A percentile compares a stretch with the other conserved stretches of the same genome.
Evolutionary conservation across 2,113 vertebrate species (phyloP).

Genomic region (Laterallus jamaicensis): DNA sequence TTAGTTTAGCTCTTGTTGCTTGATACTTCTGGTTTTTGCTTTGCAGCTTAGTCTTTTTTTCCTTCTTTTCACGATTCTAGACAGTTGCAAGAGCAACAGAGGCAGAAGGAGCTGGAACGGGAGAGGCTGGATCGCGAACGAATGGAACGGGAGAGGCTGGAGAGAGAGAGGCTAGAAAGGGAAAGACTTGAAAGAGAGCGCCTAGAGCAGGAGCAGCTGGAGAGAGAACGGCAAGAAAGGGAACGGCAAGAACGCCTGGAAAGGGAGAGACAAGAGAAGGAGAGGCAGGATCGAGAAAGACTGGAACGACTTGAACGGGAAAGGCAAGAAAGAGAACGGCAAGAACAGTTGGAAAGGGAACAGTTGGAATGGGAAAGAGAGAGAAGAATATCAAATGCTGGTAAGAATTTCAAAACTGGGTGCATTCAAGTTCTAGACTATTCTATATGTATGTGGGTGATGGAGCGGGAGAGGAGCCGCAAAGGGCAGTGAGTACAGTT

Average conservation of each 20-base stretch:
- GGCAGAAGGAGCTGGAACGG: slow-evolving; percentile 88
- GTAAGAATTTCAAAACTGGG: slow-evolving; percentile 76
- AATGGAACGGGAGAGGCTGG: slow-evolving; percentile 80
- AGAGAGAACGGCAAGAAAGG: slow-evolving; percentile 75
- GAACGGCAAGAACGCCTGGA: slow-evolving; percentile 79
- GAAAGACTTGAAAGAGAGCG: slow-evolving; percentile 80
- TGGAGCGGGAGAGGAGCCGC: not conserved
- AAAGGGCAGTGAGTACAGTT: slow-evolving; percentile 2
- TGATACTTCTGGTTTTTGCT: not conserved
- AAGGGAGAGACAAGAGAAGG: slow-evolving; percentile 76
- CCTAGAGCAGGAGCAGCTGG: slow-evolving; percentile 82
- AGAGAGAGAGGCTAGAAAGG: slow-evolving; percentile 80
- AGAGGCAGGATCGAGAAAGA: slow-evolving; percentile 74
- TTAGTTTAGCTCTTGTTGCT: not conserved
- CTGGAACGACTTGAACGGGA: slow-evolving; percentile 74
- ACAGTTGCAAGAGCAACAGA: slow-evolving; percentile 94
- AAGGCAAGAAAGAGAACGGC: slow-evolving; percentile 75
- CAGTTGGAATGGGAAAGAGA: slow-evolving; percentile 89
- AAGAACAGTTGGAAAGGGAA: slow-evolving; percentile 79
- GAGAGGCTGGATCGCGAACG: slow-evolving; percentile 79
- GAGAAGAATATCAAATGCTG: slow-evolving; percentile 86
- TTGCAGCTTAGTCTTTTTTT: slow-evolving; percentile 33
- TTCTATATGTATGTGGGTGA: not conserved
- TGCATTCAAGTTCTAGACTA: not conserved
- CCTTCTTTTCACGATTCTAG: slow-evolving; percentile 62